Evolutionary conservation across 2,888 invertebrate genomes (phyloP), one percentile per base, ranked within the genome.

Genomic region (Agrilus biguttatus): DNA sequence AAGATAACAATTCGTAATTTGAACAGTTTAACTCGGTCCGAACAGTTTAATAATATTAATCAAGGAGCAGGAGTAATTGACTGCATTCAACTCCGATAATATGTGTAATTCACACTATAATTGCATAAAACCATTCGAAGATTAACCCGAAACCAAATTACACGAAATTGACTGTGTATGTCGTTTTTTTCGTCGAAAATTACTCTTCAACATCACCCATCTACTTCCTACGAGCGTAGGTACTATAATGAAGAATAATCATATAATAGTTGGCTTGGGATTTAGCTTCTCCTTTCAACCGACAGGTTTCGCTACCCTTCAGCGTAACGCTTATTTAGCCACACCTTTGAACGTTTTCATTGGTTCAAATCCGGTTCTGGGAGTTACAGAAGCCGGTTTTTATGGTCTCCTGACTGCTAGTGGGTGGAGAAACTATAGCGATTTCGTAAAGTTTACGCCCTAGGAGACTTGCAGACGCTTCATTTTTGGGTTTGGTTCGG

Each of bases 171-270:
- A 61, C 61, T 59, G 59, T 62, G 61, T 60, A 61, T 63, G 62
- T 62, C 60, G 62, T 63, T 62, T 63, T 64, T 63, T 60, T 62
- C 61, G 63, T 59, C 59, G 62, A 59, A 66, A 66, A 65, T 66
- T 66, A 60, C 60, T 60, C 46, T 61, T 53, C 52, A 49, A 58
- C 55, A 43, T 57, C 62, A 62, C 64, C 63, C 66, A 65, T 67
- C 66, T 66, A 66, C 65, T 65, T 65, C 64, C 65, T 64, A 63
- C 66, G 66, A 65, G 60, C 57, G 67, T 67, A 67, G 65, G 61
- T 59, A 66, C 67, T 66, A 67, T 67, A 67, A 67, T 67, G 67
- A 67, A 66, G 65, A 63, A 65, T 67, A 67, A 67, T 67, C 66
- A 67, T 67, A 66, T 67, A 67, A 67, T 67, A 66, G 67, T 62